Percentiles rank a stretch among this genome's conserved stretches.
Conservation (phyloP, 2,888 invertebrate species). For the Diachrysia chrysitis region DNA sequence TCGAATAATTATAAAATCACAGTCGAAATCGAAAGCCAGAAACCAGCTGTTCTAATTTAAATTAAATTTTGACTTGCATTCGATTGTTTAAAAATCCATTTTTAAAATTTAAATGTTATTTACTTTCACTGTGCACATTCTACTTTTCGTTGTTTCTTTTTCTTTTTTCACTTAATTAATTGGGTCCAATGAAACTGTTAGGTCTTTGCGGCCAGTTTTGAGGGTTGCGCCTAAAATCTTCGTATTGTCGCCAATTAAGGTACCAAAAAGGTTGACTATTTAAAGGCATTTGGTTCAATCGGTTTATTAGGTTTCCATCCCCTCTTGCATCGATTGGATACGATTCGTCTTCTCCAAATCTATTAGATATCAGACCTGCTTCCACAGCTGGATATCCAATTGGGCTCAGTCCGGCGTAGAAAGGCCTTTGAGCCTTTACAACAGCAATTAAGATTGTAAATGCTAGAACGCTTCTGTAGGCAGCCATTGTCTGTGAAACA, state of each 20-base stretch:
- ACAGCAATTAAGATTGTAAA: slow-evolving; percentile 66
- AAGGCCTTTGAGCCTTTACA: slow-evolving; percentile 89
- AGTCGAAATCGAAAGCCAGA: slow-evolving; percentile 15
- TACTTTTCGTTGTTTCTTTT: background rate
- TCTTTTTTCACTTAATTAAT: slow-evolving; percentile 26
- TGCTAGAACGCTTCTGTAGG: slow-evolving; percentile 64
- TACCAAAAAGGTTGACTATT: slow-evolving; percentile 54
- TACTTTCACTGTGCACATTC: slow-evolving; percentile 19
- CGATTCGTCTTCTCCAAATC: slow-evolving; percentile 84
- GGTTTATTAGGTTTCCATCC: slow-evolving; percentile 47
- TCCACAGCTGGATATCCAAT: slow-evolving; percentile 90
- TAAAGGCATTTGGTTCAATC: slow-evolving; percentile 41
- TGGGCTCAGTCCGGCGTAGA: slow-evolving; percentile 89
- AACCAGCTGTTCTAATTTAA: slow-evolving; percentile 1
- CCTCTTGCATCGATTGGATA: slow-evolving; percentile 89
- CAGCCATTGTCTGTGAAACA: slow-evolving; percentile 70
- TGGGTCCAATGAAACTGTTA: slow-evolving; percentile 64
- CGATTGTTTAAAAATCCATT: slow-evolving; percentile 27
- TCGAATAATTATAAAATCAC: background rate
- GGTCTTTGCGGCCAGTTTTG: slow-evolving; percentile 74
- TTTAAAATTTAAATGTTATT: slow-evolving; percentile 3
- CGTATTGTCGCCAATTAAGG: slow-evolving; percentile 61
- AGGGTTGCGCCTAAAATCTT: slow-evolving; percentile 78
- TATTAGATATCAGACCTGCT: slow-evolving; percentile 74
- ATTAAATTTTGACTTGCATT: slow-evolving; percentile 31